These are phyloP conservation scores for Pomatostomus ruficeps DNA, from an alignment of 2,113 vertebrate species.

Conservation along the genomic window DNA sequence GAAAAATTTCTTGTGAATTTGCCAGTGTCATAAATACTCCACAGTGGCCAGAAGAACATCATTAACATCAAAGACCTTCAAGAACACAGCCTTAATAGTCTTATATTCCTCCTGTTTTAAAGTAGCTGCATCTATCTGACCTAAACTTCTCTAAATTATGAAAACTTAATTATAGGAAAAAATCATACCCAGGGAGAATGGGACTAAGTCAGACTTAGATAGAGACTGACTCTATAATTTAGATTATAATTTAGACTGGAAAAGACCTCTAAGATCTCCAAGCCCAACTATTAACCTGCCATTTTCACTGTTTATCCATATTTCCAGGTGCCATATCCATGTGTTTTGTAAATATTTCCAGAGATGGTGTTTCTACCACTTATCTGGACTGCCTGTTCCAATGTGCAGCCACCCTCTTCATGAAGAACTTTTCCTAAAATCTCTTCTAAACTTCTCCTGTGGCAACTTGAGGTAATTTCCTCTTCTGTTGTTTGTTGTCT, in stretches of 20 bases:
- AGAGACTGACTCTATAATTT: not conserved
- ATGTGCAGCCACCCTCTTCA: fast-evolving
- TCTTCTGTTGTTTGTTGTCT: not conserved
- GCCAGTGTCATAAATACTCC: not conserved
- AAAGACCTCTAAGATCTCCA: not conserved
- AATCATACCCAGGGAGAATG: not conserved
- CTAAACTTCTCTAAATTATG: not conserved
- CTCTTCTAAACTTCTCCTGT: not conserved
- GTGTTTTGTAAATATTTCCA: not conserved
- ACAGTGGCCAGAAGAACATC: not conserved
- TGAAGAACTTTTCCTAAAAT: not conserved
- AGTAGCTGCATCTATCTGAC: not conserved
- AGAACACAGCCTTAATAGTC: not conserved
- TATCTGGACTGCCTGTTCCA: not conserved
- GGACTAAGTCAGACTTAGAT: not conserved
- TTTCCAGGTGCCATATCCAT: not conserved
- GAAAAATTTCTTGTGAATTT: not conserved
- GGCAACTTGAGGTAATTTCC: not conserved
- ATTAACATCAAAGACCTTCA: not conserved
- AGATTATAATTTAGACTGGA: not conserved
- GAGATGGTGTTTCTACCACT: not conserved
- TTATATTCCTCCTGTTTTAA: not conserved
- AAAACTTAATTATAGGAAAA: not conserved
- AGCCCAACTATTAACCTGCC: not conserved
- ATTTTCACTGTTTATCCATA: not conserved